Percentiles rank a stretch among this genome's conserved stretches.
phyloP scores from a whole-genome alignment of 2,113 vertebrate species.

The Mobula birostris region DNA sequence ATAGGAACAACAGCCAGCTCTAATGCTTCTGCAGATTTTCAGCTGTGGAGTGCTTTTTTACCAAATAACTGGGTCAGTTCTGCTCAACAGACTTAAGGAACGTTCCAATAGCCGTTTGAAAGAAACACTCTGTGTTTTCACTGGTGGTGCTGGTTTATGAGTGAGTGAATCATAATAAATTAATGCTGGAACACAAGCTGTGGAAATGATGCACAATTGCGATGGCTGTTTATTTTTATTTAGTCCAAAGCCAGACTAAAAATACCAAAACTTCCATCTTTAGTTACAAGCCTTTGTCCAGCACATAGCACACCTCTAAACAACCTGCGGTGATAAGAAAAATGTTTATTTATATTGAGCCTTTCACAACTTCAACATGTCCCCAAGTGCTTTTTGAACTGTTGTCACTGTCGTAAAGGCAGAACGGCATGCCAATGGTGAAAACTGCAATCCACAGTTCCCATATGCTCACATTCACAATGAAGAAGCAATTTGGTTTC shows the following conservation, averaged over 20 bases:
- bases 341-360: background rate
- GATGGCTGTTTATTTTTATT: background rate
- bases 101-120: background rate
- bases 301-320: background rate
- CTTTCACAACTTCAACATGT: background rate
- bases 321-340: background rate
- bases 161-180: background rate
- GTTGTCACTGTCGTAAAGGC: too few species aligned
- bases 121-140: background rate
- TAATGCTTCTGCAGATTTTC: background rate
- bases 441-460: background rate
- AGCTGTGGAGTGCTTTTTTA: background rate
- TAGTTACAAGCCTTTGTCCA: background rate
- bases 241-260: background rate
- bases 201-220: background rate
- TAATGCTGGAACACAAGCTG: background rate
- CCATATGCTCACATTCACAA: background rate
- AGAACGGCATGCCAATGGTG: background rate
- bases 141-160: background rate
- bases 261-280: background rate
- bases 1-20: background rate
- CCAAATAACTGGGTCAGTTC: background rate
- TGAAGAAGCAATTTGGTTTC: background rate
- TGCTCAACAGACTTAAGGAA: background rate
- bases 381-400: background rate